Evolutionary conservation across 2,797 vertebrate species (phyloP).

Genomic region (Nothura maculosa): DNA sequence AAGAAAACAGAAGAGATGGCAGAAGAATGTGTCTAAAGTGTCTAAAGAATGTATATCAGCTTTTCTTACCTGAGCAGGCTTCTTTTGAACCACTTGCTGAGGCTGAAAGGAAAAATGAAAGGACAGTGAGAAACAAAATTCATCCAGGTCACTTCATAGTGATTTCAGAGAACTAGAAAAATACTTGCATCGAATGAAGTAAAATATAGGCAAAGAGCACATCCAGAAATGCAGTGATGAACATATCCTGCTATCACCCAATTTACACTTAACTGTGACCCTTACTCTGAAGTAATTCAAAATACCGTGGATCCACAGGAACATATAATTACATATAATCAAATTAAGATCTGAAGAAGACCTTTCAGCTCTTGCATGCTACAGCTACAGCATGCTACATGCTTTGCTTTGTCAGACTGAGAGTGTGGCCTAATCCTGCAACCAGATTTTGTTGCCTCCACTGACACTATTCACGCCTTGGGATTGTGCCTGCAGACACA

Average conservation of each 20-base stretch:
- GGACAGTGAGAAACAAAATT: conserved; percentile 17
- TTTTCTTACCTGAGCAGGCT: conserved; percentile 91
- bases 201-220: background rate
- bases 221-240: background rate
- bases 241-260: background rate
- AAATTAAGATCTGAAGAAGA: background rate
- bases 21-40: background rate
- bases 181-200: background rate
- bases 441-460: background rate
- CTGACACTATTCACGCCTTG: background rate
- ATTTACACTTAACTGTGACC: background rate
- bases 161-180: background rate
- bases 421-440: background rate
- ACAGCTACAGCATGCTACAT: background rate
- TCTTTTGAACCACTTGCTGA: conserved; percentile 95
- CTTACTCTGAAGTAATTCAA: background rate
- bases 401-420: background rate
- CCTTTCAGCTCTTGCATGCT: background rate
- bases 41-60: background rate
- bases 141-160: background rate
- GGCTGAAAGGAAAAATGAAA: conserved; percentile 85
- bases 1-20: background rate
- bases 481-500: background rate
- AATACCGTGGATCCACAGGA: background rate
- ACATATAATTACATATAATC: background rate